Evolutionary conservation across 30 jellyfish, hydroid and myxozoan species (phyloP), one percentile per base, ranked within the genome.

Genomic region (Hydractinia echinata): DNA sequence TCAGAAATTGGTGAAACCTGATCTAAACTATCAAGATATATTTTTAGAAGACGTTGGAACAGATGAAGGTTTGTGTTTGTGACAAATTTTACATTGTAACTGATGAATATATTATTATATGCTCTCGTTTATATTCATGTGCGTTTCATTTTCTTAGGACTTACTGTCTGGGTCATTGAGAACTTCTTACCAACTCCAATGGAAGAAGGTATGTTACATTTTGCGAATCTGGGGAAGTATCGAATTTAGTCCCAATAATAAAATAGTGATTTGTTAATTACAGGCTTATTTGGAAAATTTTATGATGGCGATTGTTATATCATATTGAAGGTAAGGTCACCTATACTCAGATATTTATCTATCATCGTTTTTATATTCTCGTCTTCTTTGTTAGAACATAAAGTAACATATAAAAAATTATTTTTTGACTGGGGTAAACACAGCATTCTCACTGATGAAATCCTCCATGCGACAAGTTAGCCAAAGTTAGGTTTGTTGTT

Each of bases 271-370:
- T 72, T n/a, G n/a, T n/a, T 56, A 51, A 21, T 82, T 80, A 14
- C 55, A 94, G 99, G 97, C 1, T 86, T 94, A 53, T 67, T 58
- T 79, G 99, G 99, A 7, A 88, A 88, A 64, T 94, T 94, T 55
- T 94, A 94, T 55, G 99, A 94, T 85, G 99, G 99, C 39, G 99
- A 94, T 69, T 94, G 99, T 53, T 94, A 94, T 89, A 94, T 94
- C 55, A 79, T 94, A 5, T 79, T 94, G 16, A 85, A 85, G 97
- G 99, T 93, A 76, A n/a, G 79, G 44, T 30, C 2, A 30, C 2
- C n/a, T n/a, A n/a, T 30, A 30, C 44, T 30, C 44, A 30, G 2
- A 30, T 30, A 2, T 30, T 30, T 30, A 30, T 30, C 44, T 30
- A 30, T 30, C 44, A 30, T 30, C 44, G 1, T 30, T 30, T 30